Percentiles rank a stretch among this genome's conserved stretches.
These are phyloP conservation scores for Diorhabda elongata DNA, from an alignment of 1,140 invertebrate genomes.

Conservation along the genomic window DNA sequence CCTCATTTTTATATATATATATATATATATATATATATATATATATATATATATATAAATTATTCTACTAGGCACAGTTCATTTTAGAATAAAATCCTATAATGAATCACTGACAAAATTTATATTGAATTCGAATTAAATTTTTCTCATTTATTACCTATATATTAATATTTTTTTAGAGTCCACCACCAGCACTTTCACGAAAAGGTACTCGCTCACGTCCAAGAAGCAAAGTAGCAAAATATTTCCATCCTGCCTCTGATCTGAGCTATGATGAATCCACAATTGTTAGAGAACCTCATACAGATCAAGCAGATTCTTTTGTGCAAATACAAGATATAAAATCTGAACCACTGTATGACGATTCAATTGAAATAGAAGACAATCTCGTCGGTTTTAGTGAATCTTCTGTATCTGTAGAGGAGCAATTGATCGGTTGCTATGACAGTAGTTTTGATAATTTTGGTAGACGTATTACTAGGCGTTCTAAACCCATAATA, in stretches of 20 bases:
- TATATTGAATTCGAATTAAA: too few relatives aligned
- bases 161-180: constrained; percentile 25
- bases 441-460: constrained; percentile 34
- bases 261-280: constrained; percentile 32
- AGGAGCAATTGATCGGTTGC: constrained; percentile 30
- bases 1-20: too few relatives aligned
- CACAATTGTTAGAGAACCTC: constrained; percentile 25
- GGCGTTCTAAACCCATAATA: constrained; percentile 27
- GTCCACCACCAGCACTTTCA: constrained; percentile 30
- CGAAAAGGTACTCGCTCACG: constrained; percentile 42
- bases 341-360: constrained; percentile 34
- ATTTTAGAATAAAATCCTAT: too few relatives aligned
- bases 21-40: too few relatives aligned
- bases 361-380: constrained; percentile 22
- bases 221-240: constrained; percentile 42
- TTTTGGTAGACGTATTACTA: constrained; percentile 15
- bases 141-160: too few relatives aligned
- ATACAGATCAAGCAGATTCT: constrained; percentile 28
- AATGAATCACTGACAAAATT: too few relatives aligned
- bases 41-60: too few relatives aligned
- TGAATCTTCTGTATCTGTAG: constrained; percentile 25
- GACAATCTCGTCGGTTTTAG: constrained; percentile 30
- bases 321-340: constrained; percentile 31
- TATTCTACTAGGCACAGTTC: too few relatives aligned
- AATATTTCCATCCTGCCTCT: constrained; percentile 38